Base-by-base conservation (phyloP, 2,888 invertebrate genomes). In the Agriopis aurantiaria region DNA sequence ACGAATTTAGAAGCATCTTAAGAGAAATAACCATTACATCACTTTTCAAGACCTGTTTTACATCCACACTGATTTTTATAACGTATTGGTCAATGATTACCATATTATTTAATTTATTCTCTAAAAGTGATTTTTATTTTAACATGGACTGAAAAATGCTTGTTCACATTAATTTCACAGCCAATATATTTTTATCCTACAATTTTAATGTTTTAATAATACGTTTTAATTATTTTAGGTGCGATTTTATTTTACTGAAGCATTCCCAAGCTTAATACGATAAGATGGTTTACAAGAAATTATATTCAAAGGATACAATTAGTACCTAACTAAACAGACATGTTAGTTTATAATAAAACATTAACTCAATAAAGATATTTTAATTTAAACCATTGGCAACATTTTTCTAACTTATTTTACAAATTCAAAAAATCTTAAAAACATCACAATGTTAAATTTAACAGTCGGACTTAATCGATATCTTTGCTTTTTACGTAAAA, bases 141-240 rank as follows among this genome's bases (percentile, higher is more conserved):
- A 73, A 68, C 60, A 85, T 87, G 86, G 88, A 90, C 88, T 89
- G 89, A 88, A 82, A 79, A 87, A 87, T 86, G 84, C 73, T 80
- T 78, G 81, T 84, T 84, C 85, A 89, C 85, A 85, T 87, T 87
- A 81, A 83, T 81, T 89, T 93, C 93, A 93, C 93, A 93, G 93
- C 93, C 93, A 88, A 87, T 88, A 87, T 67, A 66, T 53, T 84
- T 89, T 88, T 85, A 83, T 80, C 78, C 89, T 92, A 92, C 85
- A 75, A 79, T 80, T n/a, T 77, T 78, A 68, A 63, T 63, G 65
- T 23, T 65, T 51, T 68, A 64, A 68, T 69, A 72, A 48, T 64
- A 71, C 51, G 60, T 63, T 71, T 68, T 65, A 62, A 59, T 58
- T 51, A 63, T 10, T 53, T 70, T 65, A 70, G 61, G 75, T 76